Base-by-base conservation (phyloP, 2,888 invertebrate genomes). In the Lasius fuliginosus region DNA sequence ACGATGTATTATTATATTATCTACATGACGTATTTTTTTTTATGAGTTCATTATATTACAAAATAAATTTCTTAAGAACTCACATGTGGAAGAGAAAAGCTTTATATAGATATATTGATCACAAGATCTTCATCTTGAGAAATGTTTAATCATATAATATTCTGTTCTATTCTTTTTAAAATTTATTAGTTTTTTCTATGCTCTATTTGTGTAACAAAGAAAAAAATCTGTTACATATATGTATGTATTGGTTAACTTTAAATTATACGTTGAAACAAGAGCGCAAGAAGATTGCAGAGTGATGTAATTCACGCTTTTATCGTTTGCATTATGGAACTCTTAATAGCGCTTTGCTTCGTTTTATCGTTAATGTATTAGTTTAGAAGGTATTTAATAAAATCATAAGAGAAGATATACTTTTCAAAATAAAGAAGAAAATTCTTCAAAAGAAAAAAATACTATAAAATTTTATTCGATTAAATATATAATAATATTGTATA, bases 201-300 rank as follows among this genome's bases (percentile, higher is more conserved):
- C 4, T 5, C 3, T 46, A 46, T 76, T 67, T 36, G 12, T 33
- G 3, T 18, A 53, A 6, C 5, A 62, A 33, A 15, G 23, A 23
- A 40, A 40, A 53, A 40, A 64, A 49, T 15, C 9, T 27, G 11
- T 33, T 76, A 49, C 12, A 6, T 53, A 23, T 49, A 18, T 79
- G 71, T 49, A 84, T 85, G 68, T 84, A 85, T 89, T 91, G 87
- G 86, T 89, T 90, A 88, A 91, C 71, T 89, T 87, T 76, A 60
- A 36, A 12, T 81, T 76, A 81, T 62, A 65, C 64, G 69, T 81
- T 58, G 74, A 71, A 76, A 58, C 56, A 30, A 67, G 67, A 74
- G 53, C 69, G 33, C 88, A 87, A 84, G 65, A 88, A 88, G 85
- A 58, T 77, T 49, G 15, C 76, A 67, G 58, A 81, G 85, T 86